Evolutionary conservation across 2,797 vertebrate species (phyloP), one percentile per base, ranked within the genome.

Genomic region (Rhyacichthys aspro): DNA sequence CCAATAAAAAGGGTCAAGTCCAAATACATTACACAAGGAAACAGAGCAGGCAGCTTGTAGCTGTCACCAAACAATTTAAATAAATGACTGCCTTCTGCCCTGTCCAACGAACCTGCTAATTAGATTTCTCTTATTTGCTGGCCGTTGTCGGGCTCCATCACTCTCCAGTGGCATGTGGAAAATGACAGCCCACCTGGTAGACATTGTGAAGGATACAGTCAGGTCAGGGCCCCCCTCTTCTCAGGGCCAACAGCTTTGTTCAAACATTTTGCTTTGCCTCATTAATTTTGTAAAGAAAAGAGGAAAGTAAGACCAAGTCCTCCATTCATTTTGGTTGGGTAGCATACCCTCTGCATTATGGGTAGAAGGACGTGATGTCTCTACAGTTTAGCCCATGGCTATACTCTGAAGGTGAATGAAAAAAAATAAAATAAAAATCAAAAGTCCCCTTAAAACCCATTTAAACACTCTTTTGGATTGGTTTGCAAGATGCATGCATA

Each of bases 81-180:
- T 89, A 86, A 91, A 93, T 93, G 87, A 88, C 58, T 68, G 74
- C 77, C 76, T 76, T 59, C 66, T 88, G 86, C 81, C 86, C 84
- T 84, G 79, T 90, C 89, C 89, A 92, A 86, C 85, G 83, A 89
- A 85, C 87, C 89, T 67, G 65, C 89, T 93, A 93, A 94, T 94
- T 92, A 90, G 90, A 88, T 92, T 91, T 91, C 81, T 92, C 87
- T 87, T 85, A 90, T 86, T 88, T 82, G 83, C 80, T 86, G 81
- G 83, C 69, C 73, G 89, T 89, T 91, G 90, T 91, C 88, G 90
- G 83, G 84, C 70, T 80, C 78, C 88, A 93, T 93, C 90, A 89
- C 89, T 93, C 91, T 90, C 90, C 55, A 67, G 76, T 82, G 84
- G 82, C 89, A 76, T 84, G 86, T 89, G 70, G 72, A 86, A 91